phyloP scores from a whole-genome alignment of 2,797 vertebrate species.

The Chaetophractus vellerosus region DNA sequence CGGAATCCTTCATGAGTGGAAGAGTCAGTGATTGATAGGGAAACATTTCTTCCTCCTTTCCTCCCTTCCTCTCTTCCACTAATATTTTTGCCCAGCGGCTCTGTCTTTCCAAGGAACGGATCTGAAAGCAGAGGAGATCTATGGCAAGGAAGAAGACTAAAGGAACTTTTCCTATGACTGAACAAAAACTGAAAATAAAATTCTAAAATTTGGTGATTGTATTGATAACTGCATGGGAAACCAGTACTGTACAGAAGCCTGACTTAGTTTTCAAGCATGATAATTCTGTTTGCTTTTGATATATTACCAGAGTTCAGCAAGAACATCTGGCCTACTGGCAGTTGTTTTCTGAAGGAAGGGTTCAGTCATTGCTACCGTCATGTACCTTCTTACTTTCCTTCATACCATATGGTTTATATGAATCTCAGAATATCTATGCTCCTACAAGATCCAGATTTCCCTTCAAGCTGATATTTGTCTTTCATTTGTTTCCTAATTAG shows the following conservation, averaged over 20 bases:
- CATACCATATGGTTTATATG: conserved; percentile 34
- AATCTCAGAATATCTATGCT: conserved; percentile 51
- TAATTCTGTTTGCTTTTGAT: conserved; percentile 39
- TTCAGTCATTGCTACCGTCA: background rate
- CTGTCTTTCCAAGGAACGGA: conserved; percentile 30
- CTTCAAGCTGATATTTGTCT: conserved; percentile 73
- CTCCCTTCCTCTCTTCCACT: background rate
- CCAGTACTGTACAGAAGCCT: background rate
- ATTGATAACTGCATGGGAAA: conserved; percentile 40
- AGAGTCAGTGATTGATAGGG: background rate
- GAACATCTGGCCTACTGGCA: conserved; percentile 15
- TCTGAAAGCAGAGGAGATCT: conserved; percentile 49
- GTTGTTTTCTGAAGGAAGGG: background rate
- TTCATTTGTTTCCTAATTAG: conserved; percentile 72
- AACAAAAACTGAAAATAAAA: conserved; percentile 55
- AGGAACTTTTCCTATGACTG: conserved; percentile 39
- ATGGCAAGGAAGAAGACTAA: background rate
- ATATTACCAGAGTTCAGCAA: background rate
- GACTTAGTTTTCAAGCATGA: background rate
- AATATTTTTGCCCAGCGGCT: background rate
- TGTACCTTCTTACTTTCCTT: conserved; percentile 10
- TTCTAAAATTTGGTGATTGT: conserved; percentile 39
- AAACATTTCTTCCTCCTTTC: no score
- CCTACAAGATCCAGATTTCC: conserved; percentile 60
- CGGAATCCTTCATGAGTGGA: background rate